Evolutionary conservation across 2,888 invertebrate species (phyloP).

Genomic region (Drosophila eohydei): DNA sequence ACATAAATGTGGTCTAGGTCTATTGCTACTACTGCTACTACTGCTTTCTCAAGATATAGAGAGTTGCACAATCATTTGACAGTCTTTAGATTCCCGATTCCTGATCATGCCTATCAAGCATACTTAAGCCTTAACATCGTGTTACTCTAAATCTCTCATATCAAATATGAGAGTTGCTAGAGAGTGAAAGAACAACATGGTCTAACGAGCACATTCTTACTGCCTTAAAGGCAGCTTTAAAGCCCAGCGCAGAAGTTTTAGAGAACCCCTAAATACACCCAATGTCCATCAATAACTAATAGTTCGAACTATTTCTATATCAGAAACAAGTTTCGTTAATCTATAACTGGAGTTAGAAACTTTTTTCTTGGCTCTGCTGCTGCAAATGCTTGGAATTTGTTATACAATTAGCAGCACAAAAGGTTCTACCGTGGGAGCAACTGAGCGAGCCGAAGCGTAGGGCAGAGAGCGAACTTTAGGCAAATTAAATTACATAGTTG

Average conservation of each 20-base stretch:
- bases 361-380: constrained; percentile 20
- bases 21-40: too few species aligned
- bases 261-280: background rate
- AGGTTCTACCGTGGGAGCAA: constrained; percentile 55
- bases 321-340: background rate
- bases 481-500: constrained; percentile 76
- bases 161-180: too few species aligned
- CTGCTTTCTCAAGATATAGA: too few species aligned
- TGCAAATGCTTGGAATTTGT: constrained; percentile 39
- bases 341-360: constrained; percentile 10
- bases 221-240: background rate
- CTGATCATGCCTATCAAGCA: too few species aligned
- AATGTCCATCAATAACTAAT: background rate
- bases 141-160: too few species aligned
- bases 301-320: background rate
- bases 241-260: background rate
- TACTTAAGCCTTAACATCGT: too few species aligned
- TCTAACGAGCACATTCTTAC: background rate
- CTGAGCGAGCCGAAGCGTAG: constrained; percentile 2
- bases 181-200: too few species aligned
- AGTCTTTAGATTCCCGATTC: too few species aligned
- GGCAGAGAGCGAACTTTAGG: constrained; percentile 62
- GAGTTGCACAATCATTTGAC: too few species aligned
- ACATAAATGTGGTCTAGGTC: too few species aligned
- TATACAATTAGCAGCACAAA: constrained; percentile 70